Conservation (phyloP, 1,140 invertebrate species). For the Lepeophtheirus salmonis region DNA sequence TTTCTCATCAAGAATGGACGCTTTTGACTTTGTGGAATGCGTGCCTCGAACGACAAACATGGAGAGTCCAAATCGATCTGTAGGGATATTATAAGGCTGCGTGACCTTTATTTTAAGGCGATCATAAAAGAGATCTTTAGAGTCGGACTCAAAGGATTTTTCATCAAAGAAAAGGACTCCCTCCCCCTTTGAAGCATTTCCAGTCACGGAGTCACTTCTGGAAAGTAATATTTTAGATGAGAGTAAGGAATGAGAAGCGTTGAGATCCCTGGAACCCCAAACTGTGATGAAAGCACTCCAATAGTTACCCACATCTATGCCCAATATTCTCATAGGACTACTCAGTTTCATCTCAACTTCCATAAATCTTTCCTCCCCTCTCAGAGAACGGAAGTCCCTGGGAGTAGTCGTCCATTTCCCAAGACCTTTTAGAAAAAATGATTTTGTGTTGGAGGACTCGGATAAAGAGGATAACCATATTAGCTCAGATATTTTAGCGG, state of each 20-base stretch:
- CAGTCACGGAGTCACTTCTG: background rate
- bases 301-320: background rate
- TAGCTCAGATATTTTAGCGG: background rate
- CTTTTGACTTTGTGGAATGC: no score
- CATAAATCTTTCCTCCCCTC: background rate
- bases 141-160: no score
- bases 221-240: background rate
- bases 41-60: background rate
- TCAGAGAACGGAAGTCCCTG: background rate
- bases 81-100: background rate
- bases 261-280: background rate
- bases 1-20: background rate
- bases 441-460: background rate
- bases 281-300: background rate
- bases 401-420: background rate
- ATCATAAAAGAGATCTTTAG: background rate
- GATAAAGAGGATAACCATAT: background rate
- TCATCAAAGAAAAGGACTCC: background rate
- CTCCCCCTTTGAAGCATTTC: background rate
- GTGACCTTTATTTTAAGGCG: background rate
- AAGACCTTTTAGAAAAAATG: background rate
- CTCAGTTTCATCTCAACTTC: background rate
- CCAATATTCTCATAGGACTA: background rate
- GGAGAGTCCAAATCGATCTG: background rate
- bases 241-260: background rate